Base-by-base conservation (phyloP, 2,888 invertebrate species). In the Diarsia mendica region DNA sequence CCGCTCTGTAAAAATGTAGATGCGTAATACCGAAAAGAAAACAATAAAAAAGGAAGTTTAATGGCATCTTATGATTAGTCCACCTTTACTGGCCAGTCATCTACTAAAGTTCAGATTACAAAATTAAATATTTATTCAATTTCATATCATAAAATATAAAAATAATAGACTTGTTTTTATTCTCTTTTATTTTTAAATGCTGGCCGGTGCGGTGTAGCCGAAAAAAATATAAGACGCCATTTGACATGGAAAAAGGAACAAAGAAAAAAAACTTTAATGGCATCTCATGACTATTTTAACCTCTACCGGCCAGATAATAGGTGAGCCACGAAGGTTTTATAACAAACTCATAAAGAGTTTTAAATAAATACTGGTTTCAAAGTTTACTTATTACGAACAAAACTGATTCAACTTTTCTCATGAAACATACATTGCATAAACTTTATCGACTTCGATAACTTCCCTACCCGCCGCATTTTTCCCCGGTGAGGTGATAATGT, bases 401-500 rank as follows among this genome's bases (percentile, higher is more conserved):
- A 79, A 75, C 18, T n/a, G 39, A 58, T 80, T 55, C 20, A 75
- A 58, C 28, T 75, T 69, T 61, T 53, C 44, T 55, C 48, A 10
- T 44, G 15, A 44, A 66, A 48, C 4, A 53, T 4, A 48, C 15
- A 44, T 46, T 53, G 10, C 23, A 67, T 4, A 48, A 33, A 71
- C 10, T 68, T 69, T 86, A 86, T 91, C 90, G 89, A 90, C 85
- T 85, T 72, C 55, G 63, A 75, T n/a, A 53, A 67, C 15, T 18
- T 63, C 39, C 66, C 67, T 20, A 63, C 72, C 18, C 82, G 49
- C 79, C 28, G 71, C 74, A 81, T 88, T 90, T 90, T 91, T 88
- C 87, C 67, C 77, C 78, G 80, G 83, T 65, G 80, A 94, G 92
- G 94, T 94, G 93, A 93, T 94, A 95, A 95, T 94, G 91, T 91